phyloP scores from a whole-genome alignment of 2,113 vertebrate genomes.

The Carettochelys insculpta region DNA sequence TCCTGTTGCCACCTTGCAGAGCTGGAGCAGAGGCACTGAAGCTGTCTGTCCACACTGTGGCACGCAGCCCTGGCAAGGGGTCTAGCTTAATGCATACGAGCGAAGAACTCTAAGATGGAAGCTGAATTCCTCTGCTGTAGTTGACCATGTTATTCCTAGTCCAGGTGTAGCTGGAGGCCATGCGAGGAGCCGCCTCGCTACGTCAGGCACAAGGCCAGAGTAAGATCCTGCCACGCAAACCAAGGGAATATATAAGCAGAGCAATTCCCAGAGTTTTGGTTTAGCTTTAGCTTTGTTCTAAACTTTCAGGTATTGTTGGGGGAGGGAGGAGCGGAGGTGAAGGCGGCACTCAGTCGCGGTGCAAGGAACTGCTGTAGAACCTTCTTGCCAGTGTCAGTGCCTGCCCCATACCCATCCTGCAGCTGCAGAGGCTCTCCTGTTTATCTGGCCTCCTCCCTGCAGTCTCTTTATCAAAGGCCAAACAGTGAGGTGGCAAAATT shows the following conservation, averaged over 20 bases:
- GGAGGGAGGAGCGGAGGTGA: not conserved
- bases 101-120: not conserved
- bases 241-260: no score
- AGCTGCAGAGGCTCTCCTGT: not conserved
- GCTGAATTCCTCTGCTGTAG: not conserved
- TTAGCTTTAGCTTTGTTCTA: not conserved
- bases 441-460: not conserved
- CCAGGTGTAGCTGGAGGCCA: not conserved
- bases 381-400: not conserved
- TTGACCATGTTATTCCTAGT: not conserved
- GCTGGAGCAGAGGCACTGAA: not conserved
- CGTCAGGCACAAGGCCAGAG: fast-evolving
- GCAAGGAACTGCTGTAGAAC: not conserved
- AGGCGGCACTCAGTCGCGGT: not conserved
- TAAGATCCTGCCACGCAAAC: not conserved
- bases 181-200: not conserved
- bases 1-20: not conserved
- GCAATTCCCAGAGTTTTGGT: not conserved
- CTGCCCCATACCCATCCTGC: not conserved
- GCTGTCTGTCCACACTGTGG: not conserved
- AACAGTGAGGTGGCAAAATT: no score
- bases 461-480: not conserved
- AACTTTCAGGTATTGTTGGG: not conserved
- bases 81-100: not conserved
- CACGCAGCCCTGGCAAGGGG: not conserved